phyloP scores from a whole-genome alignment of 2,888 invertebrate species.

The Metopia argyrocephala region DNA sequence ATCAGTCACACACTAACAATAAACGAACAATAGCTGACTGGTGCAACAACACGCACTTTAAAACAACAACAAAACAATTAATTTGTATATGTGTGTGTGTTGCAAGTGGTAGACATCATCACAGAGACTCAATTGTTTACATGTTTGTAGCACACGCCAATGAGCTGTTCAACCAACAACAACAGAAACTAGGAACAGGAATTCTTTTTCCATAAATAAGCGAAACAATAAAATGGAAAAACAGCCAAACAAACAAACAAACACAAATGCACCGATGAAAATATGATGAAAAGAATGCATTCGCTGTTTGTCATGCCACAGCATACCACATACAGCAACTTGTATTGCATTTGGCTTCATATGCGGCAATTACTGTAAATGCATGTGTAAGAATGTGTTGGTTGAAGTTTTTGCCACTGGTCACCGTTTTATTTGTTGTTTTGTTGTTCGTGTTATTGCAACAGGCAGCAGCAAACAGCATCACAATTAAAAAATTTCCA shows the following conservation, averaged over 20 bases:
- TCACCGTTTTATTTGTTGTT: constrained; percentile 22
- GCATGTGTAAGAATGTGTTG: background rate
- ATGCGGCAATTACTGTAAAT: constrained; percentile 9
- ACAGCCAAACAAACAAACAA: background rate
- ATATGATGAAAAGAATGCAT: constrained; percentile 27
- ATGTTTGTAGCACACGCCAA: constrained; percentile 59
- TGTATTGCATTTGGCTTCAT: background rate
- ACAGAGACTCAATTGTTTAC: background rate
- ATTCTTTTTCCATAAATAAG: constrained; percentile 43
- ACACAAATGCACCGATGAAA: background rate
- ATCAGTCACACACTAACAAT: background rate
- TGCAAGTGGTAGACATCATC: background rate
- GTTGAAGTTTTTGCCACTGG: constrained; percentile 46
- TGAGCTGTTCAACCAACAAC: background rate
- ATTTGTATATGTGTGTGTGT: background rate
- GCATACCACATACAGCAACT: background rate
- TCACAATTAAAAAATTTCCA: constrained; percentile 34
- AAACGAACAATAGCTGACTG: constrained; percentile 19
- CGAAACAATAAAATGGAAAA: constrained; percentile 19
- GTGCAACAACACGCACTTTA: background rate
- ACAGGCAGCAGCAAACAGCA: constrained; percentile 18
- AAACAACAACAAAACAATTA: background rate
- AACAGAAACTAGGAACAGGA: constrained; percentile 13
- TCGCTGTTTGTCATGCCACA: constrained; percentile 33
- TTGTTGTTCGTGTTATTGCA: constrained; percentile 19